These are phyloP conservation scores for Sesamia inferens DNA, from an alignment of 2,888 invertebrate genomes.

Conservation along the genomic window DNA sequence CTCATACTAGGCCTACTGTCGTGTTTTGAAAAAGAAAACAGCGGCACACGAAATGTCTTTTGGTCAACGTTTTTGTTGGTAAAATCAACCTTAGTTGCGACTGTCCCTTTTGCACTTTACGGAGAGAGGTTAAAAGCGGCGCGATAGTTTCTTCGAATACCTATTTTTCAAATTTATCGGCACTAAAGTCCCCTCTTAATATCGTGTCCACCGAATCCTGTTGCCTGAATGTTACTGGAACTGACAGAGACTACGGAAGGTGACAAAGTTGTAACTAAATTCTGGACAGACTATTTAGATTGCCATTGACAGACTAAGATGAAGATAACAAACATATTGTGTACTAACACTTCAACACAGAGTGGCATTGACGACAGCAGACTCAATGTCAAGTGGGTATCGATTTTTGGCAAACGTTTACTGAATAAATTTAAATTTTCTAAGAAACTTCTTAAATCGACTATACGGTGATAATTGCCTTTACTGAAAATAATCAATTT, in stretches of 20 bases:
- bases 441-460: not conserved
- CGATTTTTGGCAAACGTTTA: conserved; percentile 26
- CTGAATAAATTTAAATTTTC: conserved; percentile 7
- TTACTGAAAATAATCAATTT: not conserved
- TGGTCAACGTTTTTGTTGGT: no score
- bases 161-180: no score
- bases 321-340: not conserved
- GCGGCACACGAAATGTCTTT: no score
- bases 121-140: no score
- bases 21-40: no score
- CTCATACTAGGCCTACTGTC: no score
- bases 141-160: no score
- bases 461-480: not conserved
- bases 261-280: not conserved
- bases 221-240: not conserved
- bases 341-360: not conserved
- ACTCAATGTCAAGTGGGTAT: conserved; percentile 39
- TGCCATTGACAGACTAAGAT: not conserved
- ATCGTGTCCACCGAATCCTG: not conserved
- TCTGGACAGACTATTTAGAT: not conserved
- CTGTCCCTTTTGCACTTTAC: no score
- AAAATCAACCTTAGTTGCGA: no score
- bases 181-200: no score
- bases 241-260: not conserved
- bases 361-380: conserved; percentile 5